Evolutionary conservation across 2,888 invertebrate genomes (phyloP).

Genomic region (Drosophila quasianomalipes): DNA sequence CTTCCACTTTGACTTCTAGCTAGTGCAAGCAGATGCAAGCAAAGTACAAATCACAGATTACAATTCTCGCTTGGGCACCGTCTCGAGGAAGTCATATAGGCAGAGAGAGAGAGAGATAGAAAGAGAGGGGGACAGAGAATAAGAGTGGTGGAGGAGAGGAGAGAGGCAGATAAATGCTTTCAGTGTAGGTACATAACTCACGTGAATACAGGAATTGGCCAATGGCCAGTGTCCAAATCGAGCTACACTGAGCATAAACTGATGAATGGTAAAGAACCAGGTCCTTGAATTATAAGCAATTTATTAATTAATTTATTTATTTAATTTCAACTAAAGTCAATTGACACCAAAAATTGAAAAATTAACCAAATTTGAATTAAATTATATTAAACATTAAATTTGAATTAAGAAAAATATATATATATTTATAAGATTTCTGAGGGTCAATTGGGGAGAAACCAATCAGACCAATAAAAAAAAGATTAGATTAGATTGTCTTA

Average conservation of each 20-base stretch:
- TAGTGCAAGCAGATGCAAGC: constrained; percentile 49
- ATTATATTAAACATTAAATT: not conserved
- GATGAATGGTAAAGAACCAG: not conserved
- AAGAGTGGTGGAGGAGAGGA: not conserved
- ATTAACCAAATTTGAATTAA: not conserved
- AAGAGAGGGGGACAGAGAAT: not conserved
- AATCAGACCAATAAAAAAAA: no score
- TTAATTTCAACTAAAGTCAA: not conserved
- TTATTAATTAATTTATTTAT: not conserved
- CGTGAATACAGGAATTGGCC: constrained; percentile 64
- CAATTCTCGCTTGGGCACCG: constrained; percentile 51
- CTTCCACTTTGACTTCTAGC: not conserved
- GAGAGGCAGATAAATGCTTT: constrained; percentile 8
- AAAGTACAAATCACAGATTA: constrained; percentile 64
- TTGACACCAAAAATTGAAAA: not conserved
- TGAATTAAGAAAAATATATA: not conserved
- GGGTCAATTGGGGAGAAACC: not conserved
- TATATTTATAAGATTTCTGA: not conserved
- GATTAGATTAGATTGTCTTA: no score
- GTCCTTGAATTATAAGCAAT: not conserved
- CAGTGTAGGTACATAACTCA: constrained; percentile 55
- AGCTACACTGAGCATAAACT: constrained; percentile 35
- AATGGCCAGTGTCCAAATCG: constrained; percentile 47
- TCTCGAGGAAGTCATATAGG: constrained; percentile 10
- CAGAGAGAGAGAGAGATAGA: not conserved